These are phyloP conservation scores for Neotoma lepida DNA, from an alignment of 2,113 vertebrate genomes.

Conservation along the genomic window DNA sequence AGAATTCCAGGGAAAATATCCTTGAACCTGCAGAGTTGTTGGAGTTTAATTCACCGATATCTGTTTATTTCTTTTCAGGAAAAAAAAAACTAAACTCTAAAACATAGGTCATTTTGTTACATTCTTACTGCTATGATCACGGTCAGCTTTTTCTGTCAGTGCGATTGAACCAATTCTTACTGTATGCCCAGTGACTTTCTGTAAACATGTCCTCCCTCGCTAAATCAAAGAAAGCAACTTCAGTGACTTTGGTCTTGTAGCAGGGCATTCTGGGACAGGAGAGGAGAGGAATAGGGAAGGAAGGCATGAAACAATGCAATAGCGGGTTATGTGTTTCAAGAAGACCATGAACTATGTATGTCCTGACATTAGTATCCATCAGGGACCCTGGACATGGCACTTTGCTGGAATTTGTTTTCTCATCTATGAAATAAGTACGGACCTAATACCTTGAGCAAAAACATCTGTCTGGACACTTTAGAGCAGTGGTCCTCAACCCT, in stretches of 20 bases:
- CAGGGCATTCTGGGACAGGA: neutral
- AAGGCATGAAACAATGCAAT: neutral
- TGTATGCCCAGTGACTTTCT: conserved; percentile 3
- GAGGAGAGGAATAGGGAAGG: neutral
- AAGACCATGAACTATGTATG: neutral
- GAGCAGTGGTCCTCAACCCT: neutral
- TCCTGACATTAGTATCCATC: neutral
- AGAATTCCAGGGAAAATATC: neutral
- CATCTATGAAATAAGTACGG: neutral
- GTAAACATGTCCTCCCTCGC: conserved; percentile 25
- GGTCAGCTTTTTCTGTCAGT: conserved; percentile 24
- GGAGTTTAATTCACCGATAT: conserved; percentile 14
- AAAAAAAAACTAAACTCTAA: neutral
- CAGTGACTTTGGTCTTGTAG: neutral
- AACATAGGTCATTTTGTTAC: conserved; percentile 37
- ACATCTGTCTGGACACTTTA: neutral
- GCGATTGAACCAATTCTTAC: conserved; percentile 31
- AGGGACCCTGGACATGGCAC: neutral
- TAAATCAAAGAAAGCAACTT: conserved; percentile 35
- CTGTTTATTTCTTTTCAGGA: conserved; percentile 25
- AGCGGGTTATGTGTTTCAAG: neutral
- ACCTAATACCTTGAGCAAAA: neutral
- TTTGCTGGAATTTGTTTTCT: conserved; percentile 27
- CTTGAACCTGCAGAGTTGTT: neutral
- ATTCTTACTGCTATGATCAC: conserved; percentile 34